phyloP scores from a whole-genome alignment of 2,113 vertebrate genomes.

The Mus pahari region DNA sequence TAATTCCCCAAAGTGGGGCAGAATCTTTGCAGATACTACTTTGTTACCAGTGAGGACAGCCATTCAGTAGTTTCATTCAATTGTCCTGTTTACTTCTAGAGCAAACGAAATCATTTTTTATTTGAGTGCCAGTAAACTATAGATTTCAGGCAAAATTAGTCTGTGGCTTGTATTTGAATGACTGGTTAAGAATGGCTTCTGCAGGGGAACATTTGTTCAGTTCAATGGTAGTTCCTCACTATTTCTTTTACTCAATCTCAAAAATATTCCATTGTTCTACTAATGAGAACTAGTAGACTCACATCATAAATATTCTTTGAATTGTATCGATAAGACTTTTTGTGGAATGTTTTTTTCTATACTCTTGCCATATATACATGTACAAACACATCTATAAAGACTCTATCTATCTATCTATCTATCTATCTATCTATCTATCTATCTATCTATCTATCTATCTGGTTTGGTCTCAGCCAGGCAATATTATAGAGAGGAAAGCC shows the following conservation, averaged over 20 bases:
- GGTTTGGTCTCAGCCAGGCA: neutral
- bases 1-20: neutral
- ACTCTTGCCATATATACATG: neutral
- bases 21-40: neutral
- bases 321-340: conserved; percentile 17
- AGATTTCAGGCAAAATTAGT: neutral
- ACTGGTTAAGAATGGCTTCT: neutral
- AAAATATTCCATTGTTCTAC: neutral
- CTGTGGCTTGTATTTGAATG: neutral
- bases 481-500: neutral
- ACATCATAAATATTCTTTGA: neutral
- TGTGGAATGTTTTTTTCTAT: neutral
- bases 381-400: neutral
- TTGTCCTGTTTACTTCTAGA: neutral
- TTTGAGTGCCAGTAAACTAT: neutral
- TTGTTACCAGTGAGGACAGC: neutral
- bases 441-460: neutral
- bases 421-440: neutral
- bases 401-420: neutral
- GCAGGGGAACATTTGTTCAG: neutral
- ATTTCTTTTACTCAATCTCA: neutral
- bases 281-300: neutral
- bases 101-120: conserved; percentile 20
- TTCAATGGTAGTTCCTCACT: neutral
- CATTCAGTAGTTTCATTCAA: neutral